Evolutionary conservation across 2,888 invertebrate species (phyloP), one percentile per base, ranked within the genome.

Genomic region (Tachina grossa): DNA sequence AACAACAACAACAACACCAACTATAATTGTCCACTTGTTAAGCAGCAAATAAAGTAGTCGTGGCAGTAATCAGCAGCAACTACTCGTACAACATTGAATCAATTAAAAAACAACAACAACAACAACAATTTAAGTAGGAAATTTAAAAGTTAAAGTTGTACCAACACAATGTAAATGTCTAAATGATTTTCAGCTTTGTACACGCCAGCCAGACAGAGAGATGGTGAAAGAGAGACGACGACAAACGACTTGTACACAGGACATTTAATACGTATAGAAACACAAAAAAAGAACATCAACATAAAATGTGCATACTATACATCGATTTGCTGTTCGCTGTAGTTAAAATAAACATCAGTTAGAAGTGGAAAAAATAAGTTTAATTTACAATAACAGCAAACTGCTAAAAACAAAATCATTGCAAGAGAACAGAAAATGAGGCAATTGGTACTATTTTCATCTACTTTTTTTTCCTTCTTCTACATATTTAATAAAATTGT

Each of bases 61-160:
- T 69, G 65, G 59, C 72, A 83, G 77, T 72, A 59, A 83, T 59
- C 59, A 16, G 74, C n/a, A 47, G 39, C 61, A 71, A 75, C 55
- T 49, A 43, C 71, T 72, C 78, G 68, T 77, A 76, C 75, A 83
- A 59, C 43, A 69, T 57, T 19, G 61, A 53, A 76, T 49, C 63
- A 76, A 76, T 59, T 49, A 57, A 85, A 81, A 78, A 16, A 45
- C 49, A 47, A 45, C 16, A 63, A 63, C n/a, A 39, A 13, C 11
- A 59, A 59, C 14, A 59, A 82, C 85, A 83, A 85, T 85, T 85
- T 85, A 83, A 83, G 72, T 85, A 80, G 85, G 76, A 80, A 85
- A 85, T 85, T 78, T 78, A 78, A 85, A 85, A 79, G 83, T 85
- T 85, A 85, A 85, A 79, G 83, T 85, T 85, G 85, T 85, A 80